phyloP scores from a whole-genome alignment of 2,797 vertebrate genomes.

The Eospalax fontanierii region DNA sequence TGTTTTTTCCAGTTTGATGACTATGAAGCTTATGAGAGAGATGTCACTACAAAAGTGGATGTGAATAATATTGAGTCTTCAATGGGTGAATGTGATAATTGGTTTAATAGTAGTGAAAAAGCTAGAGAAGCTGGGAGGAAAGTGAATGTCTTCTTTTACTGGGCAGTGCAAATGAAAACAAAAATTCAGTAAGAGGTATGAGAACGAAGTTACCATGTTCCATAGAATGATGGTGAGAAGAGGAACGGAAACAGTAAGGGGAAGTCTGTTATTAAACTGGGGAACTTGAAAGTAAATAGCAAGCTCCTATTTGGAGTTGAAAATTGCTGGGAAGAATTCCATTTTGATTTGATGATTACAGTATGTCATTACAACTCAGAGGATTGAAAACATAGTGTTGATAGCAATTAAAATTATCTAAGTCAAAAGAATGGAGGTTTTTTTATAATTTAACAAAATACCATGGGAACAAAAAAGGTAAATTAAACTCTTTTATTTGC shows the following conservation, averaged over 20 bases:
- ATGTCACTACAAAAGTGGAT: background rate
- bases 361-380: background rate
- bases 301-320: constrained; percentile 14
- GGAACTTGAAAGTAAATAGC: constrained; percentile 45
- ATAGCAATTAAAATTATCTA: constrained; percentile 26
- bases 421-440: background rate
- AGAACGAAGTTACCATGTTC: background rate
- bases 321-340: background rate
- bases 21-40: background rate
- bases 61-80: background rate
- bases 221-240: constrained; percentile 30
- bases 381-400: constrained; percentile 10
- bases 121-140: background rate
- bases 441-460: background rate
- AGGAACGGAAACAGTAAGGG: background rate
- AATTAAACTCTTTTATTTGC: background rate
- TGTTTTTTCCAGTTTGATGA: background rate
- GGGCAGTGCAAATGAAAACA: background rate
- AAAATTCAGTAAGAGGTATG: background rate
- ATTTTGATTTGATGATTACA: background rate
- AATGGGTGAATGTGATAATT: background rate
- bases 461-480: background rate
- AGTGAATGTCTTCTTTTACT: background rate
- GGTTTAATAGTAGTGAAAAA: background rate
- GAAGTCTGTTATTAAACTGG: constrained; percentile 14